Evolutionary conservation across 2,888 invertebrate genomes (phyloP).

Genomic region (Lordiphosa fenestrarum): DNA sequence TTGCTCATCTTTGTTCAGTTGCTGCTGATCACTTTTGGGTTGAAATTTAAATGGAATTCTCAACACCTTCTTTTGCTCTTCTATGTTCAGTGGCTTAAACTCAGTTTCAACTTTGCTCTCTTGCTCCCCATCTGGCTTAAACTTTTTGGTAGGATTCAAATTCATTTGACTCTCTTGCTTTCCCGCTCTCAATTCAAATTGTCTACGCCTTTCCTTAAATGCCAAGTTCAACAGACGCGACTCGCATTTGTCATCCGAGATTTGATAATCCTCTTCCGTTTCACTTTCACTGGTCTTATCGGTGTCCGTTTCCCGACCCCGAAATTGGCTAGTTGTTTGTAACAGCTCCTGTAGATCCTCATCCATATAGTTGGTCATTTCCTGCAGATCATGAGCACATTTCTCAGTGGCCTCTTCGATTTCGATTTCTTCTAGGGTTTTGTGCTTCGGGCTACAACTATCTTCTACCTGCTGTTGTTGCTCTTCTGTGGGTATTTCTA

Average conservation of each 20-base stretch:
- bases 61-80: no score
- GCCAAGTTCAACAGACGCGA: constrained; percentile 8
- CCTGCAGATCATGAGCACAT: constrained; percentile 52
- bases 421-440: constrained; percentile 30
- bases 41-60: no score
- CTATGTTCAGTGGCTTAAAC: no score
- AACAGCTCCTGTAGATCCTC: constrained; percentile 51
- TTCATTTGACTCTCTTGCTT: neutral
- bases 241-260: neutral
- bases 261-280: constrained; percentile 29
- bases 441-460: neutral
- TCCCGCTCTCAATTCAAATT: constrained; percentile 2
- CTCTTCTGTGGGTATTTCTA: neutral
- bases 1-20: no score
- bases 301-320: neutral
- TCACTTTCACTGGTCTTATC: constrained; percentile 3
- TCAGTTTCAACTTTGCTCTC: no score
- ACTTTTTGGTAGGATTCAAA: no score
- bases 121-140: no score
- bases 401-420: constrained; percentile 57
- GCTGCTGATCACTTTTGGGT: no score
- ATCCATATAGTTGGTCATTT: constrained; percentile 51
- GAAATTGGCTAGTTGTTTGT: constrained; percentile 5
- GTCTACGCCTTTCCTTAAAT: constrained; percentile 13
- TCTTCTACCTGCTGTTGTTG: neutral